These are phyloP conservation scores for Eulimnadia texana DNA, from an alignment of 1,140 invertebrate species.

Conservation along the genomic window DNA sequence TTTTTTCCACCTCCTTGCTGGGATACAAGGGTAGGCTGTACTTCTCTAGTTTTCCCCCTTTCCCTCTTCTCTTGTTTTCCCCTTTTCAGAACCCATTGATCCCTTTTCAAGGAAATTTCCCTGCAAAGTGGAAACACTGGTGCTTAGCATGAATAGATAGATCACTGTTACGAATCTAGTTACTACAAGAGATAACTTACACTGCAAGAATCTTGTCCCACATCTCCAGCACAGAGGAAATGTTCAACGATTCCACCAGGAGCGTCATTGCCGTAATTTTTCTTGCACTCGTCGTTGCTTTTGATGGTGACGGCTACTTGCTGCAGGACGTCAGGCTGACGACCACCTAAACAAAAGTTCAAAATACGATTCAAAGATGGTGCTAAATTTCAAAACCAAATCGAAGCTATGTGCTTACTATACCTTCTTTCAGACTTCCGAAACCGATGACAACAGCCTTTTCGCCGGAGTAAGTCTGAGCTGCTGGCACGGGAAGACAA, in stretches of 20 bases:
- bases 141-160: no score
- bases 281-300: conserved; percentile 58
- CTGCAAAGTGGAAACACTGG: no score
- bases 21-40: no score
- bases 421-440: conserved; percentile 64
- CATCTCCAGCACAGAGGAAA: conserved; percentile 70
- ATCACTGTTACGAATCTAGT: no score
- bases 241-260: conserved; percentile 74
- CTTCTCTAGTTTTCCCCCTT: no score
- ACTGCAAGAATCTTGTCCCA: conserved; percentile 70
- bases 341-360: conserved; percentile 45
- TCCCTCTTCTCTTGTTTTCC: no score
- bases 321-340: conserved; percentile 60
- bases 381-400: not conserved
- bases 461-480: conserved; percentile 43
- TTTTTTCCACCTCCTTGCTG: no score
- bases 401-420: conserved; percentile 22
- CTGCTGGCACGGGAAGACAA: conserved; percentile 52
- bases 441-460: conserved; percentile 68
- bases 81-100: no score
- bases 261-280: conserved; percentile 67
- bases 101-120: no score
- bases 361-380: not conserved
- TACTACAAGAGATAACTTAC: conserved; percentile 52
- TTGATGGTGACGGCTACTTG: conserved; percentile 71